A percentile compares a stretch with the other conserved stretches of the same genome.
phyloP scores from a whole-genome alignment of 1,140 invertebrate species.

The Chionoecetes opilio region DNA sequence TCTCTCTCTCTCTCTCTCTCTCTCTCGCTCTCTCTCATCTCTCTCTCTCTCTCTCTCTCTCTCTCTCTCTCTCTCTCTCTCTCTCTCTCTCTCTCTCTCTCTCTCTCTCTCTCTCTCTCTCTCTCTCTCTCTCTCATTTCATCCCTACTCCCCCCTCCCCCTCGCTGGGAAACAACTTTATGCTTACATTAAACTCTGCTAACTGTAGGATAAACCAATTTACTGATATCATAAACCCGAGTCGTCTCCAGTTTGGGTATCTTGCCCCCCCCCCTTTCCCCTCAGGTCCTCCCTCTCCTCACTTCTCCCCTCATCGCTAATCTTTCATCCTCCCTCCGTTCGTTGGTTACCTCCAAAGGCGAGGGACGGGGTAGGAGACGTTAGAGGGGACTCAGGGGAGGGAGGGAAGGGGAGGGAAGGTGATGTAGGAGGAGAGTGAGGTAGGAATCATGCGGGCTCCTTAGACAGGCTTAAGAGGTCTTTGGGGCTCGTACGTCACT shows the following conservation, averaged over 20 bases:
- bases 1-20: conserved; percentile 30
- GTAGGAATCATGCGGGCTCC: neutral
- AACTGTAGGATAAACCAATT: conserved; percentile 21
- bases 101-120: neutral
- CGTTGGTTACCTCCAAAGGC: neutral
- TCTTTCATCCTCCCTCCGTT: neutral
- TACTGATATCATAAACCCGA: conserved; percentile 43
- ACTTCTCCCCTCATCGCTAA: neutral
- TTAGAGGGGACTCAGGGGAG: neutral
- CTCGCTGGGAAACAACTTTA: conserved; percentile 37
- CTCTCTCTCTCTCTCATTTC: conserved; percentile 2
- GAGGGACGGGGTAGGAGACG: neutral
- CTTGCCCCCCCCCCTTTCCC: neutral
- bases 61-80: conserved; percentile 16
- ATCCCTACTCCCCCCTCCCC: no score
- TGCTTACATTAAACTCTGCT: conserved; percentile 32
- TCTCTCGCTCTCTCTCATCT: neutral
- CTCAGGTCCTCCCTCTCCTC: conserved; percentile 11
- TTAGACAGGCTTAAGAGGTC: conserved; percentile 38
- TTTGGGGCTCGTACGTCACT: neutral
- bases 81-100: neutral
- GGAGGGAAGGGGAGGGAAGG: neutral
- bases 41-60: conserved; percentile 31
- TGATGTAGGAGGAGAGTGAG: neutral
- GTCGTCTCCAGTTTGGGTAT: neutral